These are phyloP conservation scores for Polypedilum vanderplanki DNA, from an alignment of 1,140 invertebrate species.

Conservation along the genomic window DNA sequence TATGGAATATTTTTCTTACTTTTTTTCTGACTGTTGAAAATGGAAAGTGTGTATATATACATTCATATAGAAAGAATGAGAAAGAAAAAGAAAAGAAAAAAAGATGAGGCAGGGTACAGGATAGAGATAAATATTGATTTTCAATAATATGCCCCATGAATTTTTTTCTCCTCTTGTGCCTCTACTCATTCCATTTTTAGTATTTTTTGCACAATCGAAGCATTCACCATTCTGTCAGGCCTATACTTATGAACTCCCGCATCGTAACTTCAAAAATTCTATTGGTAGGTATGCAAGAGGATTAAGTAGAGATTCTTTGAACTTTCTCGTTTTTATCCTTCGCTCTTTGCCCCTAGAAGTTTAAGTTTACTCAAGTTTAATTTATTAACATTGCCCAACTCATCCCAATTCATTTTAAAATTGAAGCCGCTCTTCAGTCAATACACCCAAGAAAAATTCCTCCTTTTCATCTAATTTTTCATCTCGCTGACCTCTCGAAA, in stretches of 20 bases:
- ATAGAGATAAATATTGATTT: conserved; percentile 26
- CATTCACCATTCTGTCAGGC: too few relatives aligned
- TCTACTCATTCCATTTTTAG: not conserved
- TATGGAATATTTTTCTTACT: conserved; percentile 14
- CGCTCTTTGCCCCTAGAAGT: too few relatives aligned
- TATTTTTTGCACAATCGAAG: not conserved
- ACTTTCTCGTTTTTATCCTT: too few relatives aligned
- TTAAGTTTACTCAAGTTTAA: too few relatives aligned
- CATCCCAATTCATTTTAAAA: not conserved
- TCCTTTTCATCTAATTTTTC: conserved; percentile 9
- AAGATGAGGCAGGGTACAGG: conserved; percentile 8
- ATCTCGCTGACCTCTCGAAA: conserved; percentile 16
- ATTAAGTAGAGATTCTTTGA: too few relatives aligned
- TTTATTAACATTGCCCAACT: too few relatives aligned
- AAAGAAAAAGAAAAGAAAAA: not conserved
- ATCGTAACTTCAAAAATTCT: too few relatives aligned
- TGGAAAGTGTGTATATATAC: not conserved
- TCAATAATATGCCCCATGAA: conserved; percentile 22
- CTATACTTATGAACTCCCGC: too few relatives aligned
- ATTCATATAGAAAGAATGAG: too few relatives aligned
- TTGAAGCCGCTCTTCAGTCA: not conserved
- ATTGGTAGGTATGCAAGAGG: too few relatives aligned
- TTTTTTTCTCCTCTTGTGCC: not conserved
- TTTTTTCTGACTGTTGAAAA: conserved; percentile 20
- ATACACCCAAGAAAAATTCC: not conserved